Conservation (phyloP, 2,113 vertebrate species). For the Aegypius monachus region DNA sequence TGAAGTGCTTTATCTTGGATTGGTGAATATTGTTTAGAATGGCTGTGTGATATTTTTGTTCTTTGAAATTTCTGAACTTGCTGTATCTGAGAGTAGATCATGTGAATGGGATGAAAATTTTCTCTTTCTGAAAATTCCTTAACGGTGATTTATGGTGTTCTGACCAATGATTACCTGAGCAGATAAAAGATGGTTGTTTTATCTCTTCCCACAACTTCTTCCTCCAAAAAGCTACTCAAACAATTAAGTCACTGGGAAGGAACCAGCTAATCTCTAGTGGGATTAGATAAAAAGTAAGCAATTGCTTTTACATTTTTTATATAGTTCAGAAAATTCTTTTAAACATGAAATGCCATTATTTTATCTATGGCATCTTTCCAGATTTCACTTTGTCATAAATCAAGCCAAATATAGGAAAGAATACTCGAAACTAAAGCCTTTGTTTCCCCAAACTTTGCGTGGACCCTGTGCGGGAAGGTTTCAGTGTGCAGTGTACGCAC, state of each 20-base stretch:
- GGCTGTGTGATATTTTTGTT: neutral
- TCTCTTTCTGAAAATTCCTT: neutral
- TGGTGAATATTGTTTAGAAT: neutral
- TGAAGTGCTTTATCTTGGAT: neutral
- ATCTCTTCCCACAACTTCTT: neutral
- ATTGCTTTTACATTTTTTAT: neutral
- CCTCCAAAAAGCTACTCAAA: neutral
- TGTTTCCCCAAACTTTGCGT: neutral
- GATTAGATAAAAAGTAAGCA: neutral
- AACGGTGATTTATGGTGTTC: neutral
- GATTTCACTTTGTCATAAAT: neutral
- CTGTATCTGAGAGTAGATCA: neutral
- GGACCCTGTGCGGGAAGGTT: neutral
- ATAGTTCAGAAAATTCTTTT: neutral
- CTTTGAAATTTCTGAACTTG: neutral
- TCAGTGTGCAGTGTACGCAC: neutral
- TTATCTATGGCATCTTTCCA: neutral
- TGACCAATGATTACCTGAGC: neutral
- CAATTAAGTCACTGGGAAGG: neutral
- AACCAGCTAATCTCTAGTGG: neutral
- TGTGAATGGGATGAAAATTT: neutral
- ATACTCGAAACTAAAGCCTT: neutral
- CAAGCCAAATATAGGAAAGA: neutral
- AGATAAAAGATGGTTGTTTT: neutral
- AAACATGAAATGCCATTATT: neutral